Evolutionary conservation across 2,113 vertebrate species (phyloP).

Genomic region (Macaca nemestrina): DNA sequence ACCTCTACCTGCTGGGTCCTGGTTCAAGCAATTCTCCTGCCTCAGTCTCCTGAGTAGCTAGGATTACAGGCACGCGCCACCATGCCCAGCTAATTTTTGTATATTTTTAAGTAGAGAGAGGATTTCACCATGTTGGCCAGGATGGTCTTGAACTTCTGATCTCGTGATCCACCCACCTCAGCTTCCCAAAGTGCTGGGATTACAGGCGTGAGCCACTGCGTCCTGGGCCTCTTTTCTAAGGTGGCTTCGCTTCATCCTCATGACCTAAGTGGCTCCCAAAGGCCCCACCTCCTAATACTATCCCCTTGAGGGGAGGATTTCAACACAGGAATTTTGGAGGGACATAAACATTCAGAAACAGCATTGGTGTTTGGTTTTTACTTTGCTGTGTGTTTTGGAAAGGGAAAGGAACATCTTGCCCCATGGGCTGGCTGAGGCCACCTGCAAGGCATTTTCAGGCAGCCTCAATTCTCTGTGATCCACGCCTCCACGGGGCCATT

Average conservation of each 20-base stretch:
- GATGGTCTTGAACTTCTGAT: no score
- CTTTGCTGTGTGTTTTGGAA: not conserved
- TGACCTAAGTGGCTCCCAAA: not conserved
- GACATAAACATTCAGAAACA: not conserved
- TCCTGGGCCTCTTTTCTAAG: not conserved
- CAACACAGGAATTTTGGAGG: not conserved
- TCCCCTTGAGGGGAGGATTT: not conserved
- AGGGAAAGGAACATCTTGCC: not conserved
- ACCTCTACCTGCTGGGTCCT: no score
- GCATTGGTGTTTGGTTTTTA: not conserved
- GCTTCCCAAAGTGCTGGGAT: no score
- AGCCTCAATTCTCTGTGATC: not conserved
- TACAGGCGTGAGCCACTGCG: no score
- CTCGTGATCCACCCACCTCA: fast-evolving
- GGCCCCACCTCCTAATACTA: not conserved
- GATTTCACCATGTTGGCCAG: no score
- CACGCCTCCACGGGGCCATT: fast-evolving
- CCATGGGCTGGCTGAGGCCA: not conserved
- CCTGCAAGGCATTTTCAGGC: not conserved
- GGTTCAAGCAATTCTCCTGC: no score
- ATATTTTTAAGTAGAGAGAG: no score
- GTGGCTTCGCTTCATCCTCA: not conserved
- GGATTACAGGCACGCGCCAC: no score
- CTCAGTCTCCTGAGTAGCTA: no score
- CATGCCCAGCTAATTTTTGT: no score